These are phyloP conservation scores for Lordiphosa collinella DNA, from an alignment of 1,140 invertebrate species.

Conservation along the genomic window DNA sequence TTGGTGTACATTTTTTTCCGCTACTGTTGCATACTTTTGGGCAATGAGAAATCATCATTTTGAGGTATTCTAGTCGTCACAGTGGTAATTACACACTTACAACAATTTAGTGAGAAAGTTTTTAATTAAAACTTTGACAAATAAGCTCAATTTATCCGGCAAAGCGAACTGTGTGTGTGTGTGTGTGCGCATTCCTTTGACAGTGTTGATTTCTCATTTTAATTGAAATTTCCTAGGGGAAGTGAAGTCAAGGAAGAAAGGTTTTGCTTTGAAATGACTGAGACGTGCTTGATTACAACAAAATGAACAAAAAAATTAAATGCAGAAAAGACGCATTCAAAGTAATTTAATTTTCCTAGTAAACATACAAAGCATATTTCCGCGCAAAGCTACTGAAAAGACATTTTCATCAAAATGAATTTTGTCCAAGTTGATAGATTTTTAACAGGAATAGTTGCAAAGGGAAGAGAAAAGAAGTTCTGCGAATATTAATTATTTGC, in stretches of 20 bases:
- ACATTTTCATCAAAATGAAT: no score
- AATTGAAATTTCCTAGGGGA: slow-evolving; percentile 50
- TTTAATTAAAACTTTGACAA: slow-evolving; percentile 78
- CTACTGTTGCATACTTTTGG: slow-evolving; percentile 53
- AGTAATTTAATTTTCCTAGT: no score
- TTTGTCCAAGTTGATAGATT: no score
- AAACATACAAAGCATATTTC: no score
- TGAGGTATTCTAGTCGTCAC: slow-evolving; percentile 30
- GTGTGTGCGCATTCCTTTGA: slow-evolving; percentile 42
- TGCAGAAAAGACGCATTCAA: not conserved
- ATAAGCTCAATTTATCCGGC: slow-evolving; percentile 72
- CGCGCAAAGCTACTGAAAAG: no score
- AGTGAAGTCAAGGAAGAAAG: slow-evolving; percentile 1
- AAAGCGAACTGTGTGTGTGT: slow-evolving; percentile 14
- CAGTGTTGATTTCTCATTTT: slow-evolving; percentile 62
- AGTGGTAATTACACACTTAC: slow-evolving; percentile 71
- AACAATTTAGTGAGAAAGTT: slow-evolving; percentile 58
- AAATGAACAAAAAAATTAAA: not conserved
- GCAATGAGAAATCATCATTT: not conserved
- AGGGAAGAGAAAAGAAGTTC: no score
- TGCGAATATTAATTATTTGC: no score
- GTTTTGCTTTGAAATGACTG: slow-evolving; percentile 26
- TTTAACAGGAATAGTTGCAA: no score
- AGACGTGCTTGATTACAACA: slow-evolving; percentile 22
- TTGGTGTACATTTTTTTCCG: slow-evolving; percentile 55